Conservation (phyloP, 2,888 invertebrate species). For the Chrysolina haemoptera region DNA sequence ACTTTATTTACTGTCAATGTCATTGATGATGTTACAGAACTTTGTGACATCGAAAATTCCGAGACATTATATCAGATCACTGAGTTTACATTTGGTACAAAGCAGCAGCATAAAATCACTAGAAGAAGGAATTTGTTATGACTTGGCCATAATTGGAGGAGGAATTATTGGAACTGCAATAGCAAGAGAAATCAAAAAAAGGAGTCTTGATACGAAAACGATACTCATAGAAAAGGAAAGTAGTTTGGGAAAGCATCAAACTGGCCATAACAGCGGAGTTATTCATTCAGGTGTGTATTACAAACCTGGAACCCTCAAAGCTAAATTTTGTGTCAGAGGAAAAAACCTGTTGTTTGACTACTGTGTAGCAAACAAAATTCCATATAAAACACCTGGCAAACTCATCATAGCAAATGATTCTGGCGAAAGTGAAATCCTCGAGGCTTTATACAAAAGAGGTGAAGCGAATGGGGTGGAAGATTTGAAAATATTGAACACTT, state of each 20-base stretch:
- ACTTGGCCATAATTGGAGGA: slow-evolving; percentile 92
- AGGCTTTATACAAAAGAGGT: slow-evolving; percentile 75
- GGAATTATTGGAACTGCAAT: slow-evolving; percentile 97
- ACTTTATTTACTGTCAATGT: neutral
- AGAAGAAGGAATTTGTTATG: slow-evolving; percentile 70
- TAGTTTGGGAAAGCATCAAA: slow-evolving; percentile 88
- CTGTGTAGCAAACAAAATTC: slow-evolving; percentile 84
- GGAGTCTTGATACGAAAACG: slow-evolving; percentile 83
- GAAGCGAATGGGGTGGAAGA: slow-evolving; percentile 72
- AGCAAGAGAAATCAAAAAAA: slow-evolving; percentile 84
- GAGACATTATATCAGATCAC: neutral
- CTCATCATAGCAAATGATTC: slow-evolving; percentile 87
- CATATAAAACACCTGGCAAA: slow-evolving; percentile 93
- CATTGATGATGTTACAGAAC: slow-evolving; percentile 11
- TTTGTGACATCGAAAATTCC: neutral
- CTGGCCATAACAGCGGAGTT: slow-evolving; percentile 96
- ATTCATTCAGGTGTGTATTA: slow-evolving; percentile 95
- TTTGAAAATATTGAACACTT: slow-evolving; percentile 71
- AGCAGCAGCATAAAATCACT: slow-evolving; percentile 18
- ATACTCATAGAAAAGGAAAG: slow-evolving; percentile 92
- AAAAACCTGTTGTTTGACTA: slow-evolving; percentile 84
- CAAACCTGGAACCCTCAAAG: slow-evolving; percentile 85
- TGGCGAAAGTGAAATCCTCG: slow-evolving; percentile 78
- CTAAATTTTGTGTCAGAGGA: slow-evolving; percentile 92
- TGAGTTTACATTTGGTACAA: neutral